Base-by-base conservation (phyloP, 2,888 invertebrate genomes). In the Prostheceraeus crozeri region DNA sequence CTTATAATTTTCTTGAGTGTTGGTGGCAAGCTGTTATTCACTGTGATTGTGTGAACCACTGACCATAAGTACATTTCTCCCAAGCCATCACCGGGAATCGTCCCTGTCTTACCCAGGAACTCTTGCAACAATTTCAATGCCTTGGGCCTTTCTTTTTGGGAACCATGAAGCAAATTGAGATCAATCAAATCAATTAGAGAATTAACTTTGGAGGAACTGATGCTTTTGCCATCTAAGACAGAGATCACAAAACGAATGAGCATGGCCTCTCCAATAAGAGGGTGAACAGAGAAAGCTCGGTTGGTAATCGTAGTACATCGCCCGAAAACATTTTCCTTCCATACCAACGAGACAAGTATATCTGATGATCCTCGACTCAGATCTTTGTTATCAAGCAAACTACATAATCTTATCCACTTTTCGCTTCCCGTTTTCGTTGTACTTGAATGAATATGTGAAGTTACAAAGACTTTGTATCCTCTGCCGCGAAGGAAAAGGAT, bases 261-360 rank as follows among this genome's bases (percentile, higher is more conserved):
- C 48, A 48, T 48, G 23, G 23, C 23, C 28, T 48, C 48, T 28
- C 48, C 48, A 21, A 48, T 11, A 25, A 48, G 23, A 23, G 48
- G 23, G 23, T 48, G 48, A 48, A 28, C 27, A 23, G 27, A 30
- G n/a, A 48, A 48, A 4, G 27, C n/a, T n/a, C n/a, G n/a, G 19
- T 21, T 48, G 3, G 4, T 23, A 6, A 19, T 48, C 8, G 28
- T 4, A 4, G 11, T 10, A 19, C 23, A 21, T n/a, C n/a, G n/a
- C n/a, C n/a, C n/a, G n/a, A n/a, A n/a, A n/a, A n/a, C n/a, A n/a
- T n/a, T n/a, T 11, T 48, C 48, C n/a, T 48, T 48, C 48, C 48
- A 48, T 11, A 48, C 28, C 4, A 48, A n/a, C 8, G 48, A 23
- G 14, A 48, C n/a, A 14, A 48, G 21, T 4, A 48, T 10, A 14